Base-by-base conservation (phyloP, 2,888 invertebrate genomes). In the Allacma fusca region DNA sequence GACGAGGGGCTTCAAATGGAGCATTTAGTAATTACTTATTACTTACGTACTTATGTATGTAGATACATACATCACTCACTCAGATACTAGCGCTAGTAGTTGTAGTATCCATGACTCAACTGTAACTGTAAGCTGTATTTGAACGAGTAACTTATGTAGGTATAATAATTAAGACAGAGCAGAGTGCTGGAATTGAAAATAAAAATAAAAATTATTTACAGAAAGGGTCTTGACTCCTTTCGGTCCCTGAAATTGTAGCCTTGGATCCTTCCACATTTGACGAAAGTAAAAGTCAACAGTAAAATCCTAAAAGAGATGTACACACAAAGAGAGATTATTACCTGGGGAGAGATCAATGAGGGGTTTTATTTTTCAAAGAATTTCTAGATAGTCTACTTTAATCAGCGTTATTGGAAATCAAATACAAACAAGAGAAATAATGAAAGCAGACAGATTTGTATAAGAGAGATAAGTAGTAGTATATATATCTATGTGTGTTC, bases 211-310 rank as follows among this genome's bases (percentile, higher is more conserved):
- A 62, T 16, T 62, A 73, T 16, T 70, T 84, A 96, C 96, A 85
- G 95, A 94, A 85, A 96, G 90, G 84, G 94, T 95, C 88, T 95
- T 94, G 85, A 96, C 94, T 85, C 94, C 94, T 83, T 92, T 92
- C 86, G 94, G 90, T 88, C 94, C 93, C 88, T 93, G 92, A 90
- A 96, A 97, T 84, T 94, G 94, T 88, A 97, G 90, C 86, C 97
- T 91, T 81, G 96, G 95, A 88, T 97, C 97, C 87, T 94, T 96
- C 97, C 97, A 97, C 89, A 96, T 96, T 90, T 97, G 97, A 88
- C 97, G 94, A 90, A 97, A 97, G 92, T 97, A 97, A 91, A 97
- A 97, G 90, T 97, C 97, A 92, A 96, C 89, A 84, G 96, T 97
- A 90, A 96, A 96, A 90, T 97, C 96, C 82, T 82, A 43, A 5